Percentiles rank a stretch among this genome's conserved stretches.
Conservation (phyloP, 1,140 invertebrate genomes). For the Neomicropteryx cornuta region DNA sequence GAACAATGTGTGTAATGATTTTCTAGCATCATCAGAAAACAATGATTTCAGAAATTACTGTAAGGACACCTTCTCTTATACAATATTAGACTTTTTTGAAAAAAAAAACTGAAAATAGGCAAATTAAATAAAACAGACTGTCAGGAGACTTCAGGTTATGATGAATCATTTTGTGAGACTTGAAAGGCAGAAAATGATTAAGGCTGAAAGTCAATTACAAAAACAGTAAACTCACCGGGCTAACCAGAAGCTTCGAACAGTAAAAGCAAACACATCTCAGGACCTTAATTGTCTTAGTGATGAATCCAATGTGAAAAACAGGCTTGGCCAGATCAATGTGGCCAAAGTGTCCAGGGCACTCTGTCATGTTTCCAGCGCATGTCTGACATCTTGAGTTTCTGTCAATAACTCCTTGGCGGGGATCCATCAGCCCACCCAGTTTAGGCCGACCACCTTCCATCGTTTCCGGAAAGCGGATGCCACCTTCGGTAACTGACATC, state of each 20-base stretch:
- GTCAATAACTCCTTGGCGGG: slow-evolving; percentile 95
- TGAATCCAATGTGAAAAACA: slow-evolving; percentile 96
- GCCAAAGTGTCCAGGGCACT: slow-evolving; percentile 99
- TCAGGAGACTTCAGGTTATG: too few species aligned
- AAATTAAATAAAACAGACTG: too few species aligned
- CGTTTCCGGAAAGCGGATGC: slow-evolving; percentile 93
- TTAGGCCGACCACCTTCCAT: slow-evolving; percentile 98
- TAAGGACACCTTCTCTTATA: too few species aligned
- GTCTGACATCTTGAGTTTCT: slow-evolving; percentile 90
- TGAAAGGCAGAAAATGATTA: background rate
- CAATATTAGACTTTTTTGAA: too few species aligned
- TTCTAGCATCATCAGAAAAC: too few species aligned
- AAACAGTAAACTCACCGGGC: slow-evolving; percentile 61
- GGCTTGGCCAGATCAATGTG: slow-evolving; percentile 98
- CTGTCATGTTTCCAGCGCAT: slow-evolving; percentile 95
- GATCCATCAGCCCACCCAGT: slow-evolving; percentile 97
- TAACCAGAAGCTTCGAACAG: slow-evolving; percentile 91
- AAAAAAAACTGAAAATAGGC: too few species aligned
- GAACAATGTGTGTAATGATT: too few species aligned
- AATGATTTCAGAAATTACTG: too few species aligned
- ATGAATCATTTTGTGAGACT: too few species aligned
- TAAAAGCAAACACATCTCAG: slow-evolving; percentile 95
- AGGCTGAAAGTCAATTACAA: background rate
- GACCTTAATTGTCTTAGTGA: slow-evolving; percentile 96
- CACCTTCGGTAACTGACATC: slow-evolving; percentile 96